Percentiles rank a stretch among this genome's conserved stretches.
Conservation (phyloP, 2,797 vertebrate species). For the Anisognathus igniventris region DNA sequence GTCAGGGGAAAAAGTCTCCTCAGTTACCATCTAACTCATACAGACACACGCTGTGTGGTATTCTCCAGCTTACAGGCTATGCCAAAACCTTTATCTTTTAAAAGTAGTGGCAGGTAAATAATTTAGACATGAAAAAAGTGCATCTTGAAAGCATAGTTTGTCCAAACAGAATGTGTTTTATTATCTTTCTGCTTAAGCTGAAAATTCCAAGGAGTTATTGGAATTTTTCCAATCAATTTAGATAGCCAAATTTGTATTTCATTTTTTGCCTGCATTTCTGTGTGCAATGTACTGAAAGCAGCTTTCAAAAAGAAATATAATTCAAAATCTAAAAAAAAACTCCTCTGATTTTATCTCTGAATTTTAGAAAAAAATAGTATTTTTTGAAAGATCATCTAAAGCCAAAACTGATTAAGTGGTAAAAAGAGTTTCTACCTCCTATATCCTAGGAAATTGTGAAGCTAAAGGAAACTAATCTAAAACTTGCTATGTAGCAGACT, state of each 20-base stretch:
- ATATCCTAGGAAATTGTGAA: constrained; percentile 29
- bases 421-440: not conserved
- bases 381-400: constrained; percentile 42
- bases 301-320: not conserved
- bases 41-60: not conserved
- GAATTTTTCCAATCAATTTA: constrained; percentile 45
- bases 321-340: not conserved
- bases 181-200: constrained; percentile 51
- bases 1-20: constrained; percentile 21
- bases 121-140: constrained; percentile 63
- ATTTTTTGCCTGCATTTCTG: constrained; percentile 9
- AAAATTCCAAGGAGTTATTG: constrained; percentile 50
- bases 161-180: constrained; percentile 51
- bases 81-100: constrained; percentile 65
- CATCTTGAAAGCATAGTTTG: constrained; percentile 26
- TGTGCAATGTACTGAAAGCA: not conserved
- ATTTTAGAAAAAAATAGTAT: not conserved
- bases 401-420: not conserved
- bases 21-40: not conserved
- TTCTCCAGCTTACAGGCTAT: constrained; percentile 47
- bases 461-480: constrained; percentile 77
- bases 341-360: not conserved
- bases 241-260: constrained; percentile 17
- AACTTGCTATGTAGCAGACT: constrained; percentile 77
- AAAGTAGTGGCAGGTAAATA: constrained; percentile 68